Conservation (phyloP, 2,888 invertebrate species). For the Gastracanthus pulcherrimus region DNA sequence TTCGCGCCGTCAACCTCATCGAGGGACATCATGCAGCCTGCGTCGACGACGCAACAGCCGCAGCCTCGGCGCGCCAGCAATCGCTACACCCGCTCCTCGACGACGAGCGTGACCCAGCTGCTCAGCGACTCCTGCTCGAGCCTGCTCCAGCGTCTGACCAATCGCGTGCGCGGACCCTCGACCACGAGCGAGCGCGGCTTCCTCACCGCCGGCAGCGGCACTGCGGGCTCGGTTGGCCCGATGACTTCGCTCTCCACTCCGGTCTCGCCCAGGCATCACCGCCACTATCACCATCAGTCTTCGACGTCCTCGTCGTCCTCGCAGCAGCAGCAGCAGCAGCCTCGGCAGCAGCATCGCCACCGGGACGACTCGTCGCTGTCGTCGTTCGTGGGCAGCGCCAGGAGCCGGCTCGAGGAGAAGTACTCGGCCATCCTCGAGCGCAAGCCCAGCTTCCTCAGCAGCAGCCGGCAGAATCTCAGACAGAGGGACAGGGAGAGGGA, state of each 20-base stretch:
- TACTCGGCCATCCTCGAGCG: slow-evolving; percentile 87
- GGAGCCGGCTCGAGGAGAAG: slow-evolving; percentile 88
- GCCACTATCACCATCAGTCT: background rate
- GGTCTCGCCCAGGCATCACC: background rate
- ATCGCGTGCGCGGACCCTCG: slow-evolving; percentile 87
- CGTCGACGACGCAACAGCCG: slow-evolving; percentile 75
- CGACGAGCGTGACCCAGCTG: slow-evolving; percentile 90
- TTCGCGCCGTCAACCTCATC: slow-evolving; percentile 44
- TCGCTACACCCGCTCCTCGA: slow-evolving; percentile 89
- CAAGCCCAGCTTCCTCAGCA: slow-evolving; percentile 81
- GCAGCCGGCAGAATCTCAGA: slow-evolving; percentile 69
- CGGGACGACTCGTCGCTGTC: background rate
- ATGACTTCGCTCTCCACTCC: background rate
- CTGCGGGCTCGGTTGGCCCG: too few species aligned
- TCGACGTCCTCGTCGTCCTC: background rate
- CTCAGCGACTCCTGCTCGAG: slow-evolving; percentile 92
- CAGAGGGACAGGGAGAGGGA: slow-evolving; percentile 66
- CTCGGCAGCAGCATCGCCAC: too few species aligned
- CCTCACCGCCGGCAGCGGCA: background rate
- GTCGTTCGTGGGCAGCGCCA: slow-evolving; percentile 79
- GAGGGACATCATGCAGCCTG: slow-evolving; percentile 59
- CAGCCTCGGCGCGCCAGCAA: slow-evolving; percentile 78
- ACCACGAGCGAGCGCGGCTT: slow-evolving; percentile 74
- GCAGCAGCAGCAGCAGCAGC: too few species aligned
- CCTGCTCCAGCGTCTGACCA: slow-evolving; percentile 88